These are phyloP conservation scores for Odontamblyopus rebecca DNA, from an alignment of 2,797 vertebrate species.

Conservation along the genomic window DNA sequence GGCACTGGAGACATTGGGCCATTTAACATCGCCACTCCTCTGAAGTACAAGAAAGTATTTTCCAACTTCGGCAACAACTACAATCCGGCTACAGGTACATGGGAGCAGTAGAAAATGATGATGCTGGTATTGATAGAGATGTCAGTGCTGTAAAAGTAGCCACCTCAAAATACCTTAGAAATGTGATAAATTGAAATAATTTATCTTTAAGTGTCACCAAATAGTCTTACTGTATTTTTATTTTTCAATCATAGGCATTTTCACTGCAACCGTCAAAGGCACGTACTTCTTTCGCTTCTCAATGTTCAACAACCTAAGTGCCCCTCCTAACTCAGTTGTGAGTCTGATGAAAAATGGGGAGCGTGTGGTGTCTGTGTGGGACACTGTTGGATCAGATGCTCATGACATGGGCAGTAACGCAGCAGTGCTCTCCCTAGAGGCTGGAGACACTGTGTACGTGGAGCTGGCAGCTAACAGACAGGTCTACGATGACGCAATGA, in stretches of 20 bases:
- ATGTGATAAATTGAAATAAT: too few relatives aligned
- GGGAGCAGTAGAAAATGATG: too few relatives aligned
- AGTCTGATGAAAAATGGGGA: constrained; percentile 50
- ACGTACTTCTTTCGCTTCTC: neutral
- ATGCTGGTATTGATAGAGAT: too few relatives aligned
- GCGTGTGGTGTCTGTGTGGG: constrained; percentile 48
- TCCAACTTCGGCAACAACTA: constrained; percentile 53
- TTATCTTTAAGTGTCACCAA: too few relatives aligned
- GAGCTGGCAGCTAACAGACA: constrained; percentile 31
- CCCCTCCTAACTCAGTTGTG: neutral
- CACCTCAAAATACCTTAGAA: too few relatives aligned
- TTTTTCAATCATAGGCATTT: too few relatives aligned
- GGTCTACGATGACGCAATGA: constrained; percentile 29
- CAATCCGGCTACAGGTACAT: constrained; percentile 58
- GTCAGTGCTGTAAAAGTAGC: too few relatives aligned
- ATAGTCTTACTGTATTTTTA: too few relatives aligned
- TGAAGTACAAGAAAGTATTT: constrained; percentile 53
- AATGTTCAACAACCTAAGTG: neutral
- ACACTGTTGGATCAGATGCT: constrained; percentile 7
- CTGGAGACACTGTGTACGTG: constrained; percentile 55
- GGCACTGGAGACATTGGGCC: constrained; percentile 43
- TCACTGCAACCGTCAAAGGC: neutral
- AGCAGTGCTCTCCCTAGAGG: constrained; percentile 53
- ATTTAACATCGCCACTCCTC: constrained; percentile 28
- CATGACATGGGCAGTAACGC: constrained; percentile 59